Evolutionary conservation across 2,888 invertebrate species (phyloP).

Genomic region (Lepetodrilus schrolli): DNA sequence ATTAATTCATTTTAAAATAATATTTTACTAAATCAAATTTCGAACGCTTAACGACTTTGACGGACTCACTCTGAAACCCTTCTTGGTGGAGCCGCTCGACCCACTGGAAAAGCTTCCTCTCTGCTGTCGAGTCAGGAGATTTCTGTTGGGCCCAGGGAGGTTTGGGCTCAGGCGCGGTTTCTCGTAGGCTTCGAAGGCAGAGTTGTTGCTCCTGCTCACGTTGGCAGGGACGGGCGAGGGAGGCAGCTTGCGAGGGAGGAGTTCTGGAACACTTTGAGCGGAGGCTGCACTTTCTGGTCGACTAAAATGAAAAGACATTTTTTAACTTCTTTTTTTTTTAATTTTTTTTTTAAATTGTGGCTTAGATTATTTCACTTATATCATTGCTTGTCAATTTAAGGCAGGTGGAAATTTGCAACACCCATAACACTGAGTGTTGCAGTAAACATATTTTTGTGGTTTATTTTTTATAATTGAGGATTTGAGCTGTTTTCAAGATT

Average conservation of each 20-base stretch:
- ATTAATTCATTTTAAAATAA: no score
- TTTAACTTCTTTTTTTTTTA: neutral
- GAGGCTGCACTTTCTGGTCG: conserved; percentile 42
- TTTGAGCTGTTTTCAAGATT: no score
- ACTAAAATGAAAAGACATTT: conserved; percentile 19
- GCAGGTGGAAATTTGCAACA: no score
- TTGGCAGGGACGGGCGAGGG: conserved; percentile 25
- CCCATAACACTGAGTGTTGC: no score
- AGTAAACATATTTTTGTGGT: no score
- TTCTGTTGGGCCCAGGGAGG: conserved; percentile 29
- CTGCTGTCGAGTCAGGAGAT: neutral
- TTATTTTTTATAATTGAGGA: no score
- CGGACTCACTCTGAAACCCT: conserved; percentile 36
- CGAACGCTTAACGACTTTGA: neutral
- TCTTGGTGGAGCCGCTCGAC: conserved; percentile 42
- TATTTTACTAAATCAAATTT: no score
- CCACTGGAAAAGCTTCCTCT: conserved; percentile 36
- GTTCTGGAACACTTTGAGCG: conserved; percentile 44
- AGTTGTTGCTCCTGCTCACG: conserved; percentile 18
- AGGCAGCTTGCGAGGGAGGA: conserved; percentile 34
- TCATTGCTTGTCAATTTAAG: no score
- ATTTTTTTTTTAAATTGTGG: no score
- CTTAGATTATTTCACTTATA: no score
- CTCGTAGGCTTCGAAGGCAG: conserved; percentile 56
- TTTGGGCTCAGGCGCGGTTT: conserved; percentile 46